These are phyloP conservation scores for Leptodactylus fuscus DNA, from an alignment of 2,113 vertebrate genomes.

Conservation along the genomic window DNA sequence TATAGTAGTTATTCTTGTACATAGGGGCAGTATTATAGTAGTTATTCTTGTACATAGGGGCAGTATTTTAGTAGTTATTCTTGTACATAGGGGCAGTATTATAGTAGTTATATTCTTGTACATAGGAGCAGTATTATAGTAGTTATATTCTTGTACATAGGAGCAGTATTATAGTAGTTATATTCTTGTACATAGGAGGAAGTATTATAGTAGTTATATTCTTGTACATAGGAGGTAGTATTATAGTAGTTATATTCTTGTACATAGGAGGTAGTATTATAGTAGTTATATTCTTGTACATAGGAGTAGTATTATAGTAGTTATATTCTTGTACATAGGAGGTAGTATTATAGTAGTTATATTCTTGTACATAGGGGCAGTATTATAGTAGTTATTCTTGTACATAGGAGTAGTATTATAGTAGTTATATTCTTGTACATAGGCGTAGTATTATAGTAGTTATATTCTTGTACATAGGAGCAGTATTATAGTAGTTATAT, in stretches of 20 bases:
- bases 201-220: constrained; percentile 10
- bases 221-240: background rate
- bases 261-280: background rate
- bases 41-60: background rate
- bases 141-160: background rate
- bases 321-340: background rate
- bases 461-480: background rate
- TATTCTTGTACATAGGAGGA: constrained; percentile 1
- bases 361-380: background rate
- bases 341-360: background rate
- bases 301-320: constrained; percentile 1
- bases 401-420: background rate
- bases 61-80: background rate
- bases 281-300: constrained; percentile 10
- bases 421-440: constrained; percentile 6
- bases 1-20: constrained; percentile 6
- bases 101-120: background rate
- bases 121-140: constrained; percentile 3
- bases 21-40: background rate
- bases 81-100: background rate
- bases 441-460: background rate
- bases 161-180: background rate
- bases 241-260: constrained; percentile 16
- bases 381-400: background rate
- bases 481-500: constrained; percentile 6